Percentiles rank a stretch among this genome's conserved stretches.
Conservation (phyloP, 2,113 vertebrate genomes). For the Rattus rattus region DNA sequence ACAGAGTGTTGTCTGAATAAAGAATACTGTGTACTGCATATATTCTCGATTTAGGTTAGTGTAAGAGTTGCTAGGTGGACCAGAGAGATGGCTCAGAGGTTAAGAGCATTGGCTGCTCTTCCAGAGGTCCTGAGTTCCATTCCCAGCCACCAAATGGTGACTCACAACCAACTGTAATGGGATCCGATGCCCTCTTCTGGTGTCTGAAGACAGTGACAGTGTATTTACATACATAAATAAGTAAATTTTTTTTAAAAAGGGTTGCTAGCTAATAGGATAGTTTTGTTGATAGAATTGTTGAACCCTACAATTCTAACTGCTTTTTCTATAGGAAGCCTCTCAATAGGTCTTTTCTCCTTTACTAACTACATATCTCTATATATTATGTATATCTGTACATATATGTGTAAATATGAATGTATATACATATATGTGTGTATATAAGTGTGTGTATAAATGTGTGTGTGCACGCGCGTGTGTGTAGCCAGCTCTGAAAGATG, state of each 20-base stretch:
- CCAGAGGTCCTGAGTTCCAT: no score
- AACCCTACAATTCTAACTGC: not conserved
- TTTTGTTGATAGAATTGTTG: not conserved
- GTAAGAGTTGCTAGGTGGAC: not conserved
- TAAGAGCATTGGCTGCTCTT: no score
- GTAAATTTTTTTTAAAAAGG: not conserved
- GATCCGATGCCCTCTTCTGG: no score
- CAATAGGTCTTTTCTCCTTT: not conserved
- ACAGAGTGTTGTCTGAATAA: slow-evolving; percentile 19
- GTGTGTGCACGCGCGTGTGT: not conserved
- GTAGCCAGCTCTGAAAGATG: not conserved
- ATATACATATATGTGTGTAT: not conserved
- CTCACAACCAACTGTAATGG: no score
- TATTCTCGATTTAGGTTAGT: not conserved
- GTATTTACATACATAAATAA: no score
- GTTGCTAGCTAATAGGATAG: not conserved
- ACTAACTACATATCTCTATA: not conserved
- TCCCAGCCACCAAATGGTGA: no score
- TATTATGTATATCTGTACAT: not conserved
- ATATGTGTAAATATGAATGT: no score
- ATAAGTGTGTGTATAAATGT: not conserved
- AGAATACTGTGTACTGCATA: not conserved
- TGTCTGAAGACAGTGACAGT: no score
- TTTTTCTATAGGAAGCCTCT: not conserved
- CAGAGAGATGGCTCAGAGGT: no score